These are phyloP conservation scores for Australoheros facetus DNA, from an alignment of 2,797 vertebrate species.

Conservation along the genomic window DNA sequence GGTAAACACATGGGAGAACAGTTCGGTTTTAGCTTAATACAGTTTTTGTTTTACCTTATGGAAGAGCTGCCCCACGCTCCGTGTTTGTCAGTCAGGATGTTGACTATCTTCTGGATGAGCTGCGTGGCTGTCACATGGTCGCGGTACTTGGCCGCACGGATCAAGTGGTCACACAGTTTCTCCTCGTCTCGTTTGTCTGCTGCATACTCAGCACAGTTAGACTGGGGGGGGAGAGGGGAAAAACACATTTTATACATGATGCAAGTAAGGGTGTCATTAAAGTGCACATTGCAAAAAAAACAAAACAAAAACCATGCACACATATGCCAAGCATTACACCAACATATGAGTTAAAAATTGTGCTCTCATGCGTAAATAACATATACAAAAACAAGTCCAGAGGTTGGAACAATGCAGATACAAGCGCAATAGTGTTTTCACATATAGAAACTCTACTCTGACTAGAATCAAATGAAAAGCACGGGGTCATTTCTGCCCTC, in stretches of 20 bases:
- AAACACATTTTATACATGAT: neutral
- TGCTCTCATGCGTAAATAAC: neutral
- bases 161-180: conserved; percentile 98
- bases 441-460: conserved; percentile 56
- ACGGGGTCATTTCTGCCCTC: conserved; percentile 76
- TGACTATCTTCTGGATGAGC: conserved; percentile 96
- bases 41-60: conserved; percentile 81
- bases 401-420: neutral
- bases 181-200: conserved; percentile 97
- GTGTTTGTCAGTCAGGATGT: conserved; percentile 96
- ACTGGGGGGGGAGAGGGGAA: conserved; percentile 73
- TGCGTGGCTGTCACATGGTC: conserved; percentile 96
- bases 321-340: neutral
- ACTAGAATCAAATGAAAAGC: conserved; percentile 75
- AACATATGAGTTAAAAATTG: neutral
- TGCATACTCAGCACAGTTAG: conserved; percentile 92
- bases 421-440: conserved; percentile 12
- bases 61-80: conserved; percentile 94
- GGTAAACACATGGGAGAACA: neutral
- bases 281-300: neutral
- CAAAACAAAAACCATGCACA: neutral
- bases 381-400: neutral
- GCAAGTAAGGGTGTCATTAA: neutral
- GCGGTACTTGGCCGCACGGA: conserved; percentile 94
- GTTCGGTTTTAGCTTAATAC: neutral